Evolutionary conservation across 2,888 invertebrate species (phyloP), one percentile per base, ranked within the genome.

Genomic region (Drosophila fulvimacula): DNA sequence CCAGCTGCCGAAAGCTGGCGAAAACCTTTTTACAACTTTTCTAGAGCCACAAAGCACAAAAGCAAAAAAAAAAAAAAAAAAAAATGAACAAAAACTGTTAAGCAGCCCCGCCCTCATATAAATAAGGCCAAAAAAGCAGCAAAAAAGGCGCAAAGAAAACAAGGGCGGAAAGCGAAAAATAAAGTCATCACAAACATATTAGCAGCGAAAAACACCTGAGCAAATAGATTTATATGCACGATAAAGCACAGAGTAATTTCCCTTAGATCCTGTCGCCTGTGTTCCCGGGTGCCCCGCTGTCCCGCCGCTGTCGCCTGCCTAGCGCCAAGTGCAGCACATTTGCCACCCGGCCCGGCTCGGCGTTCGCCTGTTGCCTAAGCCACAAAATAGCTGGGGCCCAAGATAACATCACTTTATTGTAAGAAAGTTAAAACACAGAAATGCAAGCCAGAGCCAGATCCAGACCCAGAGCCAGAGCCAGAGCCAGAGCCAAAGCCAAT

Each of bases 161-260:
- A 76, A 65, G 41, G 79, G 75, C 85, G 78, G 79, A 81, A 89
- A 81, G 80, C 88, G 81, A 88, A 86, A 90, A 89, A 82, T 90
- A 89, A 91, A 90, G 91, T 90, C 91, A 88, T 89, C 91, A 90
- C 84, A 88, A 90, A 90, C 86, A 88, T 90, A 90, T 90, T 88
- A 84, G 86, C 81, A 80, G 76, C 79, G 76, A 82, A 82, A 87
- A 88, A 90, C 91, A 91, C 91, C 91, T 90, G 90, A 90, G 90
- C 89, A 90, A 90, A 91, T 90, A 90, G 84, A 88, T 90, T 86
- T 88, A 90, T 88, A 81, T 89, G 81, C 76, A 79, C 85, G 81
- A 86, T 85, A 88, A 79, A 80, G 83, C 80, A 77, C 73, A 82
- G 76, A 81, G 88, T 82, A 81, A 87, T 86, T 86, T 86, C 85